Evolutionary conservation across 2,888 invertebrate genomes (phyloP).

Genomic region (Ectemnius lituratus): DNA sequence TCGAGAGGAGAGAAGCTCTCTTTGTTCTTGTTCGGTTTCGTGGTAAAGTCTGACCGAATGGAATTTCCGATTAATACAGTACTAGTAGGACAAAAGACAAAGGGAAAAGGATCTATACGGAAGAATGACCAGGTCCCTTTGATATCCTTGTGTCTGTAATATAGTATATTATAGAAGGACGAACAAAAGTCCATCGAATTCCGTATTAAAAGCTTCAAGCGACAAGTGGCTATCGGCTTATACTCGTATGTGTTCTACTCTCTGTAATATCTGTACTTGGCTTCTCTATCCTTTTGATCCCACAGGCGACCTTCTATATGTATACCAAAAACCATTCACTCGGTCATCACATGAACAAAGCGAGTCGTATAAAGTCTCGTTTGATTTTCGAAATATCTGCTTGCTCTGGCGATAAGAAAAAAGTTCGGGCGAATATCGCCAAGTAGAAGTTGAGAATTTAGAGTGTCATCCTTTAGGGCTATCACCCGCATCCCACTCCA

Average conservation of each 20-base stretch:
- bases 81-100: too few species aligned
- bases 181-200: conserved; percentile 6
- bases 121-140: too few species aligned
- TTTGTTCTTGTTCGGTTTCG: too few species aligned
- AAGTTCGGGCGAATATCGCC: neutral
- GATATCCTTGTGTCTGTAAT: too few species aligned
- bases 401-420: neutral
- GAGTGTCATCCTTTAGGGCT: neutral
- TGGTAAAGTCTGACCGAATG: too few species aligned
- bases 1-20: too few species aligned
- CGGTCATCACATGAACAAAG: too few species aligned
- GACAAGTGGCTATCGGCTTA: conserved; percentile 10
- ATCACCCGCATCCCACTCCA: neutral
- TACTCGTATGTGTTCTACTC: neutral
- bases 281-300: neutral
- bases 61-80: too few species aligned
- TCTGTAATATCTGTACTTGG: conserved; percentile 1
- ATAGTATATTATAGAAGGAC: neutral
- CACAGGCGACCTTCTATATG: too few species aligned
- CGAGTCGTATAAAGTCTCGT: neutral
- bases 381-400: neutral
- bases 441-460: neutral
- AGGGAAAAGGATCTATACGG: neutral
- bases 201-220: conserved; percentile 6
- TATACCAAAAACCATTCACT: too few species aligned